Conservation (phyloP, 2,888 invertebrate species). For the Cylloceria caligata region DNA sequence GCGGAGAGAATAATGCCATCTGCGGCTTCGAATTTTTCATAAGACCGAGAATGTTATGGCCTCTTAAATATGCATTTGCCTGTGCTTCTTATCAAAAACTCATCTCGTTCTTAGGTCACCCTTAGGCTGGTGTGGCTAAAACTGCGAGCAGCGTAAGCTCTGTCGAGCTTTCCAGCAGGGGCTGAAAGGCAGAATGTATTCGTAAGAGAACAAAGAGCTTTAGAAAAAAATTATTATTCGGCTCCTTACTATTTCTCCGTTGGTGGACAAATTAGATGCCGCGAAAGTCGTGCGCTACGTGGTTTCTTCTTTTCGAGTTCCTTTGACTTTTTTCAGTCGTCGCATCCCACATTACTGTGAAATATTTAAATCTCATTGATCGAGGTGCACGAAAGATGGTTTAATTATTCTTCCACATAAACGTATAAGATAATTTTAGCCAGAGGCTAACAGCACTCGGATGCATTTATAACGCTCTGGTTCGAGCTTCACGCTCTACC, state of each 20-base stretch:
- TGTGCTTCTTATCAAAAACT: slow-evolving; percentile 59
- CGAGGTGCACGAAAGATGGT: slow-evolving; percentile 10
- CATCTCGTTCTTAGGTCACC: slow-evolving; percentile 19
- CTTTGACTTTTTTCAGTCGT: neutral
- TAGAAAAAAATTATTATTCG: slow-evolving; percentile 60
- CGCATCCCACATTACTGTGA: slow-evolving; percentile 16
- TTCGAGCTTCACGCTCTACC: slow-evolving; percentile 11
- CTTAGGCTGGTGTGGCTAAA: neutral
- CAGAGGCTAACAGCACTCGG: slow-evolving; percentile 19
- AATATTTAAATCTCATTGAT: slow-evolving; percentile 42
- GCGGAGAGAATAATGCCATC: slow-evolving; percentile 57
- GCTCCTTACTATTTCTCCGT: slow-evolving; percentile 29
- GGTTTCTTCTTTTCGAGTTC: slow-evolving; percentile 41
- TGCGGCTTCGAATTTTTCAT: slow-evolving; percentile 59
- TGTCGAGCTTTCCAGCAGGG: slow-evolving; percentile 2
- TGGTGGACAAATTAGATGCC: slow-evolving; percentile 34
- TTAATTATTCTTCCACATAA: slow-evolving; percentile 31
- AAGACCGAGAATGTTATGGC: slow-evolving; percentile 54
- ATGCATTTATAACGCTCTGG: slow-evolving; percentile 30
- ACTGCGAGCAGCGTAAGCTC: slow-evolving; percentile 5
- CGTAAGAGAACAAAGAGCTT: slow-evolving; percentile 52
- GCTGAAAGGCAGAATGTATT: slow-evolving; percentile 31
- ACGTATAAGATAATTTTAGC: slow-evolving; percentile 22
- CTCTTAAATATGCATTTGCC: slow-evolving; percentile 62
- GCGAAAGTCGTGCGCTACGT: slow-evolving; percentile 29